Evolutionary conservation across 2,888 invertebrate genomes (phyloP).

Genomic region (Camponotus fellah): DNA sequence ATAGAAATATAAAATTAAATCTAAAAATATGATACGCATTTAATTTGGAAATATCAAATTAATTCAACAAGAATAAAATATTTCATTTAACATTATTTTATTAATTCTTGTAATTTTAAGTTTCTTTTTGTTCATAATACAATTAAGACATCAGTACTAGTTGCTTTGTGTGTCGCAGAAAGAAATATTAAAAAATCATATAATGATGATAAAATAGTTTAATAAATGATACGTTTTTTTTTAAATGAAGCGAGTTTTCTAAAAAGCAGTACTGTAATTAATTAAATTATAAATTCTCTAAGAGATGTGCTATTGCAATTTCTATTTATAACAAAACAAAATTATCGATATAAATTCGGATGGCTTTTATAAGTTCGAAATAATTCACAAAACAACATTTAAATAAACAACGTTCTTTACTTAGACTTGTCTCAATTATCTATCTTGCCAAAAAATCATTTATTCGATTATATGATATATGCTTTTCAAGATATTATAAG

Average conservation of each 20-base stretch:
- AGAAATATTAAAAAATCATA: no score
- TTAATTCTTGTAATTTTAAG: background rate
- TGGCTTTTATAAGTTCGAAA: background rate
- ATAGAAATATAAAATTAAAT: background rate
- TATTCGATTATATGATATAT: constrained; percentile 6
- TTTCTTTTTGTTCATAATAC: background rate
- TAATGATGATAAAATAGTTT: background rate
- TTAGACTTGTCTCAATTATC: background rate
- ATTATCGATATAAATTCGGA: background rate
- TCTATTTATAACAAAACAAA: background rate
- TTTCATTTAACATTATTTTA: background rate
- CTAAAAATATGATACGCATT: no score
- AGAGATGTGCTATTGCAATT: background rate
- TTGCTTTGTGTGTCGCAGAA: background rate
- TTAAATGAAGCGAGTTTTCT: background rate
- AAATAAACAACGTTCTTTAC: background rate
- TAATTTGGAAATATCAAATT: background rate
- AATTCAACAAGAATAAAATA: background rate
- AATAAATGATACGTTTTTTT: no score
- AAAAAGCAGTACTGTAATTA: background rate
- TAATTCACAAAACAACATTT: background rate
- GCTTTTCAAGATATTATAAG: constrained; percentile 8
- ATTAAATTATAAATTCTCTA: background rate
- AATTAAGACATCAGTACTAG: background rate
- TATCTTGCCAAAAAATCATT: background rate